These are phyloP conservation scores for Ruditapes philippinarum DNA, from an alignment of 1,140 invertebrate genomes.

Conservation along the genomic window DNA sequence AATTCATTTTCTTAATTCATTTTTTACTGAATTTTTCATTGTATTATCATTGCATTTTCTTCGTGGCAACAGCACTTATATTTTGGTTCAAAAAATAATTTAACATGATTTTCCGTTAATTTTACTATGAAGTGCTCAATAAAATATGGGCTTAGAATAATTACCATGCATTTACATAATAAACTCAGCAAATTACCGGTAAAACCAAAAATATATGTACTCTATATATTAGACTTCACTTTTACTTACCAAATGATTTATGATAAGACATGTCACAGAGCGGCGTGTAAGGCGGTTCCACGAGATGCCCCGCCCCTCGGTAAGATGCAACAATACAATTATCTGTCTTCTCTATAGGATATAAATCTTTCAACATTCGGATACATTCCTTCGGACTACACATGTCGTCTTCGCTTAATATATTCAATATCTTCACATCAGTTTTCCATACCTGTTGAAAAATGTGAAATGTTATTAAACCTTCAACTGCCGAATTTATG, in stretches of 20 bases:
- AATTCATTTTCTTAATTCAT: too few relatives aligned
- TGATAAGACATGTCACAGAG: conserved; percentile 27
- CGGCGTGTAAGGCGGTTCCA: conserved; percentile 68
- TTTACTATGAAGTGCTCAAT: not conserved
- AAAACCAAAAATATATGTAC: too few relatives aligned
- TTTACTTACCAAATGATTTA: conserved; percentile 39
- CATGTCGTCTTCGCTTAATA: conserved; percentile 57
- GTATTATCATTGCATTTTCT: too few relatives aligned
- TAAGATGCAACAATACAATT: conserved; percentile 66
- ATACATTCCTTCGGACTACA: conserved; percentile 32
- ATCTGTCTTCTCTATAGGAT: conserved; percentile 53
- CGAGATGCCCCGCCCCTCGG: conserved; percentile 69
- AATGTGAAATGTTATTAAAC: too few relatives aligned
- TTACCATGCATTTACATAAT: not conserved
- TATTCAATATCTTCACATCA: conserved; percentile 47
- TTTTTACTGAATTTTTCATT: too few relatives aligned
- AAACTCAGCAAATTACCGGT: too few relatives aligned
- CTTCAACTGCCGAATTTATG: too few relatives aligned
- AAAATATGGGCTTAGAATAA: not conserved
- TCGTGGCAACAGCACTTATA: not conserved
- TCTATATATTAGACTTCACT: too few relatives aligned
- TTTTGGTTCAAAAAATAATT: not conserved
- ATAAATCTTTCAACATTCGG: conserved; percentile 11
- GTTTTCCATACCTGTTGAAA: conserved; percentile 41
- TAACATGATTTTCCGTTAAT: not conserved